Base-by-base conservation (phyloP, 1,140 invertebrate genomes). In the Cheumatopsyche charites region DNA sequence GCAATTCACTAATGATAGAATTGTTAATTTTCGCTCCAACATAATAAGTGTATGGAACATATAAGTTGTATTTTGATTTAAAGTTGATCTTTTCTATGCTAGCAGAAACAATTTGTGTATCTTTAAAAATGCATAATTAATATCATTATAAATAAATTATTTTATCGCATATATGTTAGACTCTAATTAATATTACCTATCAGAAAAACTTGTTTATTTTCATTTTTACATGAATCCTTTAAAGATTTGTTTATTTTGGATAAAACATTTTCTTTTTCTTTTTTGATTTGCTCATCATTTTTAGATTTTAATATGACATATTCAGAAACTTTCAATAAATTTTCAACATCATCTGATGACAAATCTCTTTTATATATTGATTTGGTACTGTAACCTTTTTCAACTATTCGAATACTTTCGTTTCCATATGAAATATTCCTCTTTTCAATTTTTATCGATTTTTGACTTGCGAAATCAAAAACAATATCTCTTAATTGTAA, bases 321-420 rank as follows among this genome's bases (percentile, higher is more conserved):
- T 71, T 75, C 74, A 15, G 74, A 75, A 9, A 73, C 58, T 63
- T 73, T 70, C 19, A 75, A 47, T 19, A 70, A 71, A 68, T 70
- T 75, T 45, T 62, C 52, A 0, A 75, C 15, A 65, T 75, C 71
- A 21, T 70, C 62, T 1, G 71, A 55, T 13, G 71, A 71, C 7
- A 75, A 55, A 29, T 67, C 65, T 43, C 74, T 61, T 67, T 74
- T 75, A 25, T 29, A 62, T 71, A 29, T 55, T 21, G n/a, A 19
- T 23, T 45, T 15, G 55, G 17, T 23, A 52, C 25, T 13, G 52
- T 12, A 72, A 49, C 12, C 7, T 19, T 11, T n/a, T n/a, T 1
- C 2, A 42, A 26, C 36, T 15, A 21, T 66, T 66, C 17, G 43
- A n/a, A 1, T 45, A 3, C 19, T 17, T 52, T 52, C 4, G 1